Evolutionary conservation across 2,113 vertebrate species (phyloP).

Genomic region (Rattus norvegicus): GRCr8 NC_086025.1:126605001-126605500

Average conservation of each 20-base stretch:
- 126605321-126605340: background rate
- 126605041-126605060: slow-evolving; percentile 14
- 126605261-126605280: background rate
- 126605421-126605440: background rate
- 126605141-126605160: background rate
- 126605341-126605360: slow-evolving; percentile 22
- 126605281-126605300: background rate
- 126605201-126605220: background rate
- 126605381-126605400: background rate
- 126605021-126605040: slow-evolving; percentile 10
- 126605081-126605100: slow-evolving; percentile 16
- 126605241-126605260: background rate
- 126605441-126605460: background rate
- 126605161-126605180: background rate
- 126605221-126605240: slow-evolving; percentile 2
- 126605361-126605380: slow-evolving; percentile 17
- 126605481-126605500: no score
- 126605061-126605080: background rate
- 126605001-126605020: slow-evolving; percentile 7
- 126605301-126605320: background rate
- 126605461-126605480: slow-evolving; percentile 15
- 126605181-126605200: background rate
- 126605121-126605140: background rate
- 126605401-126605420: slow-evolving; percentile 8
- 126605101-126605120: slow-evolving; percentile 1